Conservation (phyloP, 2,888 invertebrate species). For the Malthinus flaveolus region DNA sequence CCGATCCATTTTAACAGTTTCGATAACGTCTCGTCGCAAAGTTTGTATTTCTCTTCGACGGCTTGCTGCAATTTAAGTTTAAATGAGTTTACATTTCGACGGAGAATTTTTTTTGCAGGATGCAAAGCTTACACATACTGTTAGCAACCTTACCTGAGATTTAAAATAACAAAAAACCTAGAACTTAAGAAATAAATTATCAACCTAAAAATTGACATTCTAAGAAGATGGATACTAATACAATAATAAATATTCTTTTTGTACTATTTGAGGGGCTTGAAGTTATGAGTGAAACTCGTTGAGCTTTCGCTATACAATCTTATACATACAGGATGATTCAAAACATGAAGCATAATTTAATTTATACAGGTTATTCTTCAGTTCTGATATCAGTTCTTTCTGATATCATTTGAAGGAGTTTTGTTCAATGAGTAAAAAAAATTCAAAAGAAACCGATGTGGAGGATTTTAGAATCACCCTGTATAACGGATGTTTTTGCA, state of each 20-base stretch:
- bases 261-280: neutral
- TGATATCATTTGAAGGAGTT: too few relatives aligned
- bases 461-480: too few relatives aligned
- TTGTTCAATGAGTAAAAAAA: too few relatives aligned
- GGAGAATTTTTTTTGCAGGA: neutral
- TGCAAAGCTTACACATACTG: neutral
- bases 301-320: too few relatives aligned
- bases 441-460: too few relatives aligned
- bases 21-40: conserved; percentile 84
- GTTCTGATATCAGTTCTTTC: too few relatives aligned
- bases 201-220: neutral
- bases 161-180: neutral
- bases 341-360: too few relatives aligned
- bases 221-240: neutral
- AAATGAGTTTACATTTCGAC: neutral
- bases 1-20: conserved; percentile 87
- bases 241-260: too few relatives aligned
- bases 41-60: conserved; percentile 90
- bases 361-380: too few relatives aligned
- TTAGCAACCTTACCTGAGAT: neutral
- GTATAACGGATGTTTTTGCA: too few relatives aligned
- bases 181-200: neutral
- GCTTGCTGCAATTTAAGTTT: conserved; percentile 74
- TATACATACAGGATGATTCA: too few relatives aligned
- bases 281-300: neutral